These are phyloP conservation scores for Melolontha melolontha DNA, from an alignment of 2,888 invertebrate genomes.

Conservation along the genomic window DNA sequence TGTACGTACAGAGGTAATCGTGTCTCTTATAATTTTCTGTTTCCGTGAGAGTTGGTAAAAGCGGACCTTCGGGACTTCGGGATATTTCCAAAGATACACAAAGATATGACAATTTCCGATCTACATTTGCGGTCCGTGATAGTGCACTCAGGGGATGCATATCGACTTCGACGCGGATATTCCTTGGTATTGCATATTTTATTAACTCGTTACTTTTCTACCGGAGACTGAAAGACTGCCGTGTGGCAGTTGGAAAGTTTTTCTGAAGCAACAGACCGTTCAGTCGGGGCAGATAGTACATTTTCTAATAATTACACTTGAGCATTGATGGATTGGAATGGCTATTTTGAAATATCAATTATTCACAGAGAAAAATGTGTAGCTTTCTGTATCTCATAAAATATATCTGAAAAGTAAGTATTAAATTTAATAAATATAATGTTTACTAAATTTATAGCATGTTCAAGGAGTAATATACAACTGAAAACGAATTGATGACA, in stretches of 20 bases:
- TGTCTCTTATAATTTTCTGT: not conserved
- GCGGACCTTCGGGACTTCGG: constrained; percentile 37
- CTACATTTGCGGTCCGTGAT: constrained; percentile 45
- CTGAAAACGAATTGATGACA: too few relatives aligned
- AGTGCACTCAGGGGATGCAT: constrained; percentile 48
- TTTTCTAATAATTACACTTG: not conserved
- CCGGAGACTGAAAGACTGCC: not conserved
- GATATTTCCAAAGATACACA: constrained; percentile 42
- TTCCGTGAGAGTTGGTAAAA: constrained; percentile 23
- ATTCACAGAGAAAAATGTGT: too few relatives aligned
- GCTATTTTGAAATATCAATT: constrained; percentile 1
- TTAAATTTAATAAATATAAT: too few relatives aligned
- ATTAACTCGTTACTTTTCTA: constrained; percentile 39
- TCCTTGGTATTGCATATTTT: constrained; percentile 38
- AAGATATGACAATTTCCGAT: constrained; percentile 53
- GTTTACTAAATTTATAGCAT: too few relatives aligned
- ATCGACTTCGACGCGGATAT: constrained; percentile 42
- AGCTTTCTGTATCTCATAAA: too few relatives aligned
- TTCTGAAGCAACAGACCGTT: not conserved
- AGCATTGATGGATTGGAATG: not conserved
- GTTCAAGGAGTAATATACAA: too few relatives aligned
- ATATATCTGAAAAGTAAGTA: too few relatives aligned
- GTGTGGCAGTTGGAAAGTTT: not conserved
- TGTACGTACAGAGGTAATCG: not conserved
- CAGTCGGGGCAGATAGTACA: not conserved